Evolutionary conservation across 2,888 invertebrate genomes (phyloP).

Genomic region (Heliconius cydno): DNA sequence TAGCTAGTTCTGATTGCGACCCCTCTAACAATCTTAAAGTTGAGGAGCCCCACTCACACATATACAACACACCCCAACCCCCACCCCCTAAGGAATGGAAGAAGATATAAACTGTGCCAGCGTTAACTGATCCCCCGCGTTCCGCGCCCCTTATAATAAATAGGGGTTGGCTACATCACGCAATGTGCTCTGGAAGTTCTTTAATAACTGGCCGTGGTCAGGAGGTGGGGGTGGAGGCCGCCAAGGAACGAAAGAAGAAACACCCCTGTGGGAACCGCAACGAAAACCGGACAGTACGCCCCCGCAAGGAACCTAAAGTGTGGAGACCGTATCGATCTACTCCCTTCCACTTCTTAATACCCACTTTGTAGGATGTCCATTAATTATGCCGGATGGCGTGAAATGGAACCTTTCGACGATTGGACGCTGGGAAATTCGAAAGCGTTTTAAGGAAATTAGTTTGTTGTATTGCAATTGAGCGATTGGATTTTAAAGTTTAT

Average conservation of each 20-base stretch:
- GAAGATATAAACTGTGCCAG: slow-evolving; percentile 65
- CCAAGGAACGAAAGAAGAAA: slow-evolving; percentile 80
- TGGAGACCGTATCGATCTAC: slow-evolving; percentile 72
- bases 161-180: slow-evolving; percentile 51
- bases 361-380: slow-evolving; percentile 77
- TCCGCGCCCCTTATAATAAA: slow-evolving; percentile 50
- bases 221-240: slow-evolving; percentile 52
- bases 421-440: slow-evolving; percentile 54
- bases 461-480: slow-evolving; percentile 53
- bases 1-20: slow-evolving; percentile 78
- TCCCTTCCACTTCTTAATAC: slow-evolving; percentile 75
- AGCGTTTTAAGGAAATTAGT: slow-evolving; percentile 55
- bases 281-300: slow-evolving; percentile 57
- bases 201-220: slow-evolving; percentile 57
- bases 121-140: slow-evolving; percentile 54
- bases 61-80: slow-evolving; percentile 55
- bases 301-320: slow-evolving; percentile 70
- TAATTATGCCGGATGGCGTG: slow-evolving; percentile 72
- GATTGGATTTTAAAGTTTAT: slow-evolving; percentile 39
- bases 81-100: slow-evolving; percentile 67
- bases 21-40: slow-evolving; percentile 81
- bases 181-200: slow-evolving; percentile 66
- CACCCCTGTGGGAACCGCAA: slow-evolving; percentile 59
- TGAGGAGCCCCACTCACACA: slow-evolving; percentile 70
- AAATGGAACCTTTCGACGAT: slow-evolving; percentile 63